These are phyloP conservation scores for Chlorocebus sabaeus DNA, from an alignment of 2,113 vertebrate genomes.

Conservation along the genomic window DNA sequence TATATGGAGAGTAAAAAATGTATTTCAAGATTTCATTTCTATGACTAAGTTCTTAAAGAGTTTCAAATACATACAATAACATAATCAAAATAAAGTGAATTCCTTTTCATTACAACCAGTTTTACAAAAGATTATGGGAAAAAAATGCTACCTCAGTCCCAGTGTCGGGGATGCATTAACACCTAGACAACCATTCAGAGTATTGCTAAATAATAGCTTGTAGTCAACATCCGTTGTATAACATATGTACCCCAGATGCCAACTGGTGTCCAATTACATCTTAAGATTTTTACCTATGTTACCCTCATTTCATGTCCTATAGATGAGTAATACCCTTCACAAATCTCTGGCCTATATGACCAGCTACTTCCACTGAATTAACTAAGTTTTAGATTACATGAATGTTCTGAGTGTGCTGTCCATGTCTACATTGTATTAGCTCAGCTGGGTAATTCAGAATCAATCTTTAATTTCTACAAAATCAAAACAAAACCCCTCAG, in stretches of 20 bases:
- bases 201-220: neutral
- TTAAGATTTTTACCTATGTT: neutral
- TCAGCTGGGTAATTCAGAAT: neutral
- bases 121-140: neutral
- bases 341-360: neutral
- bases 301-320: neutral
- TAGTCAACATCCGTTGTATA: neutral
- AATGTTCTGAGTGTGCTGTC: neutral
- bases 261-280: neutral
- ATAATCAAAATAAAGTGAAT: neutral
- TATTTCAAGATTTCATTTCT: neutral
- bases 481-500: neutral
- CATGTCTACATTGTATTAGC: neutral
- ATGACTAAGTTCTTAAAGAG: neutral
- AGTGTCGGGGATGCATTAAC: neutral
- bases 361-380: neutral
- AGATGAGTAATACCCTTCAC: neutral
- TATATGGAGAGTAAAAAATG: neutral
- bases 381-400: neutral
- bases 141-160: neutral
- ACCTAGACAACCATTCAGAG: neutral
- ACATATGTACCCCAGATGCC: slow-evolving; percentile 33
- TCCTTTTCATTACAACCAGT: neutral
- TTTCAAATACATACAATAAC: neutral
- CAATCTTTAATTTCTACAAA: neutral